phyloP scores from a whole-genome alignment of 2,797 vertebrate genomes.

The Siniperca scherzeri region DNA sequence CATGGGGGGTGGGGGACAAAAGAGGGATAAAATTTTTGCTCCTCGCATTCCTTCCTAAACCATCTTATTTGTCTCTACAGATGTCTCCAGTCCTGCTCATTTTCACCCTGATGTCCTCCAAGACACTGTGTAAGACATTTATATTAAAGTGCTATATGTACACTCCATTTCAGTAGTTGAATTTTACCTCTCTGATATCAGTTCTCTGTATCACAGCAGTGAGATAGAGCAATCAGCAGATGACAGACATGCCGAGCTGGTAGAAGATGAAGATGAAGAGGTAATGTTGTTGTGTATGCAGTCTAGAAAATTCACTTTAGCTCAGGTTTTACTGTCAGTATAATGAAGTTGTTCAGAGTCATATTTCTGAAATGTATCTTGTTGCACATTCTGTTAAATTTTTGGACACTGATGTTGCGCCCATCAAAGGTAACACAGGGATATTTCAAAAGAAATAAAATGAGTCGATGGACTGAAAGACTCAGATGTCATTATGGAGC shows the following conservation, averaged over 20 bases:
- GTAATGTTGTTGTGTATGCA: slow-evolving; percentile 58
- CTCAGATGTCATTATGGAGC: not conserved
- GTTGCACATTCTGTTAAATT: not conserved
- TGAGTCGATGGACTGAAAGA: not conserved
- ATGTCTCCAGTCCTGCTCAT: slow-evolving; percentile 88
- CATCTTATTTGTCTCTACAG: slow-evolving; percentile 73
- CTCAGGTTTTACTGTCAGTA: not conserved
- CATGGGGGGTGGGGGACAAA: not conserved
- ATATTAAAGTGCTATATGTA: not conserved
- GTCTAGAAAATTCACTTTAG: not conserved
- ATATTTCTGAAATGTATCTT: not conserved
- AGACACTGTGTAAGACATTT: slow-evolving; percentile 87
- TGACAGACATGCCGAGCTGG: slow-evolving; percentile 79
- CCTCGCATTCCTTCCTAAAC: not conserved
- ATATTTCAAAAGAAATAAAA: slow-evolving; percentile 13
- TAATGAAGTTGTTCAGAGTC: not conserved
- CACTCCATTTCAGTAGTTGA: not conserved
- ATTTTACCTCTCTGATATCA: slow-evolving; percentile 7
- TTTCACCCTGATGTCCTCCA: slow-evolving; percentile 86
- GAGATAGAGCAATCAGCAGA: slow-evolving; percentile 86
- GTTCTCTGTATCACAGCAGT: slow-evolving; percentile 64
- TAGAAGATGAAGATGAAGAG: slow-evolving; percentile 84
- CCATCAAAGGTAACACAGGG: not conserved
- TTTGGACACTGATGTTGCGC: not conserved
- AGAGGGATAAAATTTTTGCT: not conserved